Conservation (phyloP, 2,797 vertebrate genomes). For the Amniataba percoides region DNA sequence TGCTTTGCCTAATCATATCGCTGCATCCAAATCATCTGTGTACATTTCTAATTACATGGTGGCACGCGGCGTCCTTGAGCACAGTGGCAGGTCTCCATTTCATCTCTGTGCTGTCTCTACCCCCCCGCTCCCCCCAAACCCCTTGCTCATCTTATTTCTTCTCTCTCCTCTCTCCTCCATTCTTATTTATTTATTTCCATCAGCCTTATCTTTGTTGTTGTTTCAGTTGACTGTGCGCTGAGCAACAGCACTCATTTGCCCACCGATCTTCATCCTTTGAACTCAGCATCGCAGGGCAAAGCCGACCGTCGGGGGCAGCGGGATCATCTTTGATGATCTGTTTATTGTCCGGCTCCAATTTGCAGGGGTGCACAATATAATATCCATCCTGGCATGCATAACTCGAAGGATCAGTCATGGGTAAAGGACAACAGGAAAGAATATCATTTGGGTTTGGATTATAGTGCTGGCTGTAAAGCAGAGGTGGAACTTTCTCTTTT, state of each 20-base stretch:
- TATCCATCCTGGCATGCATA: slow-evolving; percentile 62
- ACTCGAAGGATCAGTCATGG: slow-evolving; percentile 60
- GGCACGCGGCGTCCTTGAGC: slow-evolving; percentile 86
- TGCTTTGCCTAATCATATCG: slow-evolving; percentile 88
- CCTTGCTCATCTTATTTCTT: slow-evolving; percentile 53
- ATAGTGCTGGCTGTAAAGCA: slow-evolving; percentile 15
- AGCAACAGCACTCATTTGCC: slow-evolving; percentile 80
- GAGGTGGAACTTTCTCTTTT: slow-evolving; percentile 29
- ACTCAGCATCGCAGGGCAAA: slow-evolving; percentile 72
- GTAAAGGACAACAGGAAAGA: slow-evolving; percentile 66
- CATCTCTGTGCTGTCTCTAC: slow-evolving; percentile 77
- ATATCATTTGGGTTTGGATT: slow-evolving; percentile 51
- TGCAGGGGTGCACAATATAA: slow-evolving; percentile 63
- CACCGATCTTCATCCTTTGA: slow-evolving; percentile 78
- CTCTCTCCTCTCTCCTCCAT: slow-evolving; percentile 47
- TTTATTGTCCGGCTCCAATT: slow-evolving; percentile 79
- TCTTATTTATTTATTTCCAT: slow-evolving; percentile 76
- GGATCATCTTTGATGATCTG: slow-evolving; percentile 79
- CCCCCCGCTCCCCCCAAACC: too few species aligned
- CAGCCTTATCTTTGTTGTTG: slow-evolving; percentile 81
- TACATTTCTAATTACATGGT: slow-evolving; percentile 89
- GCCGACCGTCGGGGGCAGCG: slow-evolving; percentile 60
- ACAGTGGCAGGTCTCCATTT: slow-evolving; percentile 87
- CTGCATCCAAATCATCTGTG: slow-evolving; percentile 89
- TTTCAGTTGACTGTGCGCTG: slow-evolving; percentile 75